Evolutionary conservation across 2,113 vertebrate genomes (phyloP), one percentile per base, ranked within the genome.

Genomic region (Zosterops japonicus): DNA sequence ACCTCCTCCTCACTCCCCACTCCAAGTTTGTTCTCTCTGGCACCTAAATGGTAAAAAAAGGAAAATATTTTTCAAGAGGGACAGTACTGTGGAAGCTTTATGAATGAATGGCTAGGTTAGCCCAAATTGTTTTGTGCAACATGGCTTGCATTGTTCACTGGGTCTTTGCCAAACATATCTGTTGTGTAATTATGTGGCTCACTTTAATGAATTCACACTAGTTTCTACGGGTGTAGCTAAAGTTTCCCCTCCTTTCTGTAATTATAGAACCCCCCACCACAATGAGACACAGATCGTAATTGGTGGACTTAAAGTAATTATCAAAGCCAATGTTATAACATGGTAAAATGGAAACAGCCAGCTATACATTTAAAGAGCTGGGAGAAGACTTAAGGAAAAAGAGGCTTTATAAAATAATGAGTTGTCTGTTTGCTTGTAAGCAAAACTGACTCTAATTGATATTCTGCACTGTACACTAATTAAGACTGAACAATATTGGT

Each of bases 191-290:
- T 87, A 42, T 39, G n/a, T 84, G 93, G 72, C 71, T 81, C 46
- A 22, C n/a, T 90, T 93, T 86, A 92, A 78, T 81, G 75, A 89
- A 90, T 63, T 91, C 79, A 52, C 47, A 93, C 59, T 93, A 85
- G 78, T 94, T 94, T 93, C 82, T 74, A 88, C 47, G 59, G 63
- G n/a, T 63, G 50, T 79, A 91, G 75, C n/a, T 65, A 23, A 84
- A 29, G 36, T 80, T 93, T 77, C 35, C 15, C 9, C 33, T 86
- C 60, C 39, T 83, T 83, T 86, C 56, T 50, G 6, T 63, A 87
- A 60, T 89, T 82, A 44, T 15, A 60, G 1, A 14, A 84, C 33
- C 49, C 49, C 42, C 25, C 44, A 76, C 5, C 8, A 71, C 42
- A 83, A 56, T 50, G 49, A 90, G 49, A 60, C 15, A 17, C 8